Percentiles rank a stretch among this genome's conserved stretches.
These are phyloP conservation scores for Catocala fraxini DNA, from an alignment of 2,888 invertebrate species.

Conservation along the genomic window DNA sequence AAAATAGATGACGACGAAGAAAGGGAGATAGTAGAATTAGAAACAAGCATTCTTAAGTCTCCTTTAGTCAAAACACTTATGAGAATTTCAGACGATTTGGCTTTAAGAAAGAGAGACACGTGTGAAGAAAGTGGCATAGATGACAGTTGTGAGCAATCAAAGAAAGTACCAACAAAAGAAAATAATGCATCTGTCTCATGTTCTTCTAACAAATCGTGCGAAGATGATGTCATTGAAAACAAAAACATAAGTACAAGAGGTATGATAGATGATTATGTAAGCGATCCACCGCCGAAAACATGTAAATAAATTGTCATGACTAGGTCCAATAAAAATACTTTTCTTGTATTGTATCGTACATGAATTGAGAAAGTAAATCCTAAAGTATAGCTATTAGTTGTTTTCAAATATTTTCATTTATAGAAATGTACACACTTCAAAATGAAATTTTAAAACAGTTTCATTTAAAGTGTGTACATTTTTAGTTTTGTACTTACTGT, in stretches of 20 bases:
- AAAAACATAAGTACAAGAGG: constrained; percentile 32
- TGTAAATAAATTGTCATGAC: constrained; percentile 24
- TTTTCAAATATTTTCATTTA: too few relatives aligned
- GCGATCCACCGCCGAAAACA: constrained; percentile 11
- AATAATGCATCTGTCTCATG: constrained; percentile 12
- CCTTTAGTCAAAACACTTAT: constrained; percentile 30
- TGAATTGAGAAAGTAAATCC: too few relatives aligned
- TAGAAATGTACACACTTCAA: too few relatives aligned
- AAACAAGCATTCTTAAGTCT: constrained; percentile 16
- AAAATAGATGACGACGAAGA: background rate
- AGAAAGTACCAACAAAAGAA: background rate
- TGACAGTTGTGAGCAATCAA: background rate
- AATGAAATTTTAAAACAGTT: too few relatives aligned
- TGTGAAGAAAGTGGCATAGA: constrained; percentile 28
- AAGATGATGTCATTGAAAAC: background rate
- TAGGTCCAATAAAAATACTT: background rate
- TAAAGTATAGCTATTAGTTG: too few relatives aligned
- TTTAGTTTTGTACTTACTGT: too few relatives aligned
- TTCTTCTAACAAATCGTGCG: constrained; percentile 5
- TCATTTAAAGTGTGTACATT: too few relatives aligned
- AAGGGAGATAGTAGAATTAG: constrained; percentile 1
- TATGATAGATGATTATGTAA: constrained; percentile 1
- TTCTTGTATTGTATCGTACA: too few relatives aligned
- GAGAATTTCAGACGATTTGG: background rate
- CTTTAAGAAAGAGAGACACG: constrained; percentile 16